phyloP scores from a whole-genome alignment of 1,140 invertebrate species.

The Atopsyche davidsoni region DNA sequence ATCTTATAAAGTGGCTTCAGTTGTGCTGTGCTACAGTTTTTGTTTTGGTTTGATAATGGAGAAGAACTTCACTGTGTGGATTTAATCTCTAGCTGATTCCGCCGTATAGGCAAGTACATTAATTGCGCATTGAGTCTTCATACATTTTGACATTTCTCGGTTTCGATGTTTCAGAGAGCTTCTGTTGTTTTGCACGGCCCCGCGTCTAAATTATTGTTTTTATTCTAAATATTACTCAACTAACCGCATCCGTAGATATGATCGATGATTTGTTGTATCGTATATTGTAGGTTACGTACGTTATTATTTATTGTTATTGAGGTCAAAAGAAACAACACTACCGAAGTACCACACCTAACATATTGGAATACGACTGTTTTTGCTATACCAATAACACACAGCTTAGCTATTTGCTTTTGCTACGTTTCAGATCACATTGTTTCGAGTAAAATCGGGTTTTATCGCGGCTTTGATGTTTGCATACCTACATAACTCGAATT shows the following conservation, averaged over 20 bases:
- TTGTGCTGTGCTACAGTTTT: slow-evolving; percentile 15
- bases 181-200: slow-evolving; percentile 19
- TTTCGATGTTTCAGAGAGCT: slow-evolving; percentile 10
- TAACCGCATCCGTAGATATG: no score
- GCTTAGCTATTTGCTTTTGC: no score
- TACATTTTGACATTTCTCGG: slow-evolving; percentile 22
- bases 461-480: no score
- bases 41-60: slow-evolving; percentile 15
- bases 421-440: no score
- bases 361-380: no score
- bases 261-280: no score
- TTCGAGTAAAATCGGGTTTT: no score
- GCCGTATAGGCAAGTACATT: slow-evolving; percentile 13
- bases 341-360: slow-evolving; percentile 17
- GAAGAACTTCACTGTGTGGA: slow-evolving; percentile 4
- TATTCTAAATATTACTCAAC: no score
- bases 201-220: slow-evolving; percentile 8
- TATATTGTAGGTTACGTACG: slow-evolving; percentile 9
- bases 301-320: slow-evolving; percentile 19
- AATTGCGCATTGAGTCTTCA: slow-evolving; percentile 18
- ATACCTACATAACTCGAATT: no score
- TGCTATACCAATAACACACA: no score
- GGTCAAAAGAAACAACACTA: slow-evolving; percentile 17
- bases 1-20: slow-evolving; percentile 8
- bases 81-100: slow-evolving; percentile 8